Conservation (phyloP, 2,888 invertebrate genomes). For the Xylota segnis region DNA sequence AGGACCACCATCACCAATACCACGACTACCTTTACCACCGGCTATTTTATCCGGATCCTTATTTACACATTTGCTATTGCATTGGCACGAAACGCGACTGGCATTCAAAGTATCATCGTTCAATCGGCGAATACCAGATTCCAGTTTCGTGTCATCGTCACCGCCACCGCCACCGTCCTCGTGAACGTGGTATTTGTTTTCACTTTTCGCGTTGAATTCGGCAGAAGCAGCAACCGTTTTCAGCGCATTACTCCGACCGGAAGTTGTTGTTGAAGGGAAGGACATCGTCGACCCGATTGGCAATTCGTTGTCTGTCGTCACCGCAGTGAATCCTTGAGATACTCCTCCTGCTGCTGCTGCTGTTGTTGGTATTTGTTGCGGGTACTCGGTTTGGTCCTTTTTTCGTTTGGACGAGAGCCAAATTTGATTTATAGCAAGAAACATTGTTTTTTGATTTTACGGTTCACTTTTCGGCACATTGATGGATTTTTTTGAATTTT, state of each 20-base stretch:
- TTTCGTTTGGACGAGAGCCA: slow-evolving; percentile 75
- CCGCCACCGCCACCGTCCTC: slow-evolving; percentile 8
- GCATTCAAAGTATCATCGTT: slow-evolving; percentile 70
- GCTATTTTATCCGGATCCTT: slow-evolving; percentile 70
- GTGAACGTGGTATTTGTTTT: slow-evolving; percentile 68
- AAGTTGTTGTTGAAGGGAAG: slow-evolving; percentile 67
- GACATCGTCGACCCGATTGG: slow-evolving; percentile 65
- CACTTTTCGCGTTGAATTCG: slow-evolving; percentile 61
- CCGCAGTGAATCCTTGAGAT: slow-evolving; percentile 39
- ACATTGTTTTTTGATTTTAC: slow-evolving; percentile 70
- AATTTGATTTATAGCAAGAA: slow-evolving; percentile 75
- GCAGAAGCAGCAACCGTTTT: slow-evolving; percentile 40
- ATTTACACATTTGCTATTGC: slow-evolving; percentile 73
- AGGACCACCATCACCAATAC: slow-evolving; percentile 13
- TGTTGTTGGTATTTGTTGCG: slow-evolving; percentile 26
- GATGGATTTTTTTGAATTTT: slow-evolving; percentile 4
- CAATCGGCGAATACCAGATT: slow-evolving; percentile 63
- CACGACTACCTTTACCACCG: slow-evolving; percentile 5
- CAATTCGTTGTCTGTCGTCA: slow-evolving; percentile 69
- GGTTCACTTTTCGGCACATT: slow-evolving; percentile 55
- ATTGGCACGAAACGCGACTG: slow-evolving; percentile 69
- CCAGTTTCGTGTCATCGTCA: slow-evolving; percentile 59
- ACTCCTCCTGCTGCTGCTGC: neutral
- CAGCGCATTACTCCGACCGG: slow-evolving; percentile 65
- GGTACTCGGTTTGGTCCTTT: slow-evolving; percentile 54